Evolutionary conservation across 2,797 vertebrate species (phyloP).

Genomic region (Brotula barbata): DNA sequence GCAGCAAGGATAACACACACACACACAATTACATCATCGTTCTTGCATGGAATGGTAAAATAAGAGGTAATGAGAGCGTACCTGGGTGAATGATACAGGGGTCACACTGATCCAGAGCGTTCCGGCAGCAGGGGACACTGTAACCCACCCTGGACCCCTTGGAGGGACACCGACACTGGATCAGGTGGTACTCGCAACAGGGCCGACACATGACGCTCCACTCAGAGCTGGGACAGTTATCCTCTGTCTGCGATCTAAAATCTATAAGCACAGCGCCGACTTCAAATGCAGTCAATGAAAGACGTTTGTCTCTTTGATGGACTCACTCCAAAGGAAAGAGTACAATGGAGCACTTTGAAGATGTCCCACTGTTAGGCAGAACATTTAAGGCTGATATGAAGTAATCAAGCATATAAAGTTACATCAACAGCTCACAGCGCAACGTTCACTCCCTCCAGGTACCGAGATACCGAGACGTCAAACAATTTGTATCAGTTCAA

Average conservation of each 20-base stretch:
- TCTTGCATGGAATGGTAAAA: neutral
- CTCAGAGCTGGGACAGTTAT: constrained; percentile 85
- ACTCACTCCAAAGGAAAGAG: no score
- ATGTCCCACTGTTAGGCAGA: neutral
- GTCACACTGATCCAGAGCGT: constrained; percentile 88
- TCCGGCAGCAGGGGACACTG: constrained; percentile 92
- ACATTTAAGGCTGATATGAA: no score
- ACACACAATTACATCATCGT: no score
- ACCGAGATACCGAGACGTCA: no score
- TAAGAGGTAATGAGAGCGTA: constrained; percentile 44
- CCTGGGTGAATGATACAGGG: constrained; percentile 93
- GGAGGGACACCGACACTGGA: constrained; percentile 86
- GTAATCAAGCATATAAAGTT: no score
- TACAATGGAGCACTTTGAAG: neutral
- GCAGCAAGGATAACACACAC: no score
- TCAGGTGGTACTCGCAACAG: constrained; percentile 90
- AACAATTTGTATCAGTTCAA: no score
- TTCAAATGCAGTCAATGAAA: no score
- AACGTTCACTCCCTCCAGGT: no score
- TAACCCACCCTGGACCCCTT: constrained; percentile 85
- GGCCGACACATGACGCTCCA: constrained; percentile 93
- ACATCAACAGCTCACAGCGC: no score
- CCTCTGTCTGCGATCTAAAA: constrained; percentile 78
- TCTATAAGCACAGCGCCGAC: constrained; percentile 55
- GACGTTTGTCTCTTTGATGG: neutral